Conservation (phyloP, 2,113 vertebrate species). For the Electrona antarctica region DNA sequence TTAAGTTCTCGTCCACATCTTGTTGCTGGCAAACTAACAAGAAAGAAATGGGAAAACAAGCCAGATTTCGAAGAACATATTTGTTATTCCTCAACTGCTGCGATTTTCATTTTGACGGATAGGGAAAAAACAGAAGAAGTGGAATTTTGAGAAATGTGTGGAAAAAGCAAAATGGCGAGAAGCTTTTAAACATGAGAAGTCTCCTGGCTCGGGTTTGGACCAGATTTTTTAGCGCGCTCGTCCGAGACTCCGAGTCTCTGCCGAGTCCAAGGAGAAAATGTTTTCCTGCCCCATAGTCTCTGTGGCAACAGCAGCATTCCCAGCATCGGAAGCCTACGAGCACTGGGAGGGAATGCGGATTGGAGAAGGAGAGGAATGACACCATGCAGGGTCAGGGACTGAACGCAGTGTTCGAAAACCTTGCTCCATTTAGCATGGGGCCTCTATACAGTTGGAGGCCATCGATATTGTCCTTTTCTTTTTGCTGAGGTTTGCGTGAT, state of each 20-base stretch:
- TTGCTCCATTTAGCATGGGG: constrained; percentile 62
- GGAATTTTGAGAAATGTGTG: constrained; percentile 23
- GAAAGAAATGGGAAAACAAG: constrained; percentile 53
- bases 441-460: no score
- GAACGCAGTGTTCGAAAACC: constrained; percentile 58
- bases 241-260: constrained; percentile 56
- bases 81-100: constrained; percentile 31
- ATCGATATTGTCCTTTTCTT: no score
- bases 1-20: constrained; percentile 40
- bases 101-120: constrained; percentile 24
- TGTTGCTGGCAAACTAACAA: constrained; percentile 34
- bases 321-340: constrained; percentile 51
- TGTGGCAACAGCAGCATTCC: constrained; percentile 68
- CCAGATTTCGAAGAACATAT: constrained; percentile 38
- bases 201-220: constrained; percentile 23
- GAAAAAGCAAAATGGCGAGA: constrained; percentile 38
- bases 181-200: constrained; percentile 40
- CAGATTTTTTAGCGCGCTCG: constrained; percentile 49
- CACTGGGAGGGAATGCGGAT: constrained; percentile 37
- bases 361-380: constrained; percentile 53
- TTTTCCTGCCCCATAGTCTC: constrained; percentile 63
- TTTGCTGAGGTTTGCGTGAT: no score
- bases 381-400: constrained; percentile 60
- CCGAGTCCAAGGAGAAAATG: constrained; percentile 57
- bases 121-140: constrained; percentile 7